phyloP scores from a whole-genome alignment of 2,797 vertebrate species.

The Gallinago solitaria region DNA sequence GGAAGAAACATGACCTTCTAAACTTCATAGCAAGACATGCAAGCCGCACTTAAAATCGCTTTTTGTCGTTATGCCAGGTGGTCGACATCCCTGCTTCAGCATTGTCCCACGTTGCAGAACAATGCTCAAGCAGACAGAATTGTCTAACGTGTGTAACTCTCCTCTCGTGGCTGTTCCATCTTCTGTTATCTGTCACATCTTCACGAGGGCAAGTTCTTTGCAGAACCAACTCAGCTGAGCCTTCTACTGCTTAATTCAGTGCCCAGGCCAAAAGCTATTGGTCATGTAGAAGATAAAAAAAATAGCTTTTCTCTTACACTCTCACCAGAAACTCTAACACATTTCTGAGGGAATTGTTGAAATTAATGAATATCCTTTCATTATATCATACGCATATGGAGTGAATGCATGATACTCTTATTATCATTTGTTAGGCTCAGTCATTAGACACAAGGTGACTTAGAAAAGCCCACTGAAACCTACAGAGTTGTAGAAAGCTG shows the following conservation, averaged over 20 bases:
- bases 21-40: neutral
- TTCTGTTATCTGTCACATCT: neutral
- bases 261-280: neutral
- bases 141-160: neutral
- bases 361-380: neutral
- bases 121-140: neutral
- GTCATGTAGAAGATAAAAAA: neutral
- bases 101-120: neutral
- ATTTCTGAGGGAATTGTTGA: neutral
- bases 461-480: neutral
- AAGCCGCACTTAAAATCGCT: neutral
- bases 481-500: neutral
- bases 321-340: neutral
- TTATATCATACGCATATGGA: neutral
- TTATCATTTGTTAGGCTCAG: neutral
- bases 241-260: neutral
- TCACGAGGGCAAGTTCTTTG: neutral
- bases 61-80: neutral
- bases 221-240: neutral
- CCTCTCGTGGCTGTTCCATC: neutral
- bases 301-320: neutral
- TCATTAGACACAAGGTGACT: neutral
- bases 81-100: neutral
- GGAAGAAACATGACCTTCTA: neutral
- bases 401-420: neutral